Base-by-base conservation (phyloP, 2,113 vertebrate genomes). In the Halichoerus grypus region DNA sequence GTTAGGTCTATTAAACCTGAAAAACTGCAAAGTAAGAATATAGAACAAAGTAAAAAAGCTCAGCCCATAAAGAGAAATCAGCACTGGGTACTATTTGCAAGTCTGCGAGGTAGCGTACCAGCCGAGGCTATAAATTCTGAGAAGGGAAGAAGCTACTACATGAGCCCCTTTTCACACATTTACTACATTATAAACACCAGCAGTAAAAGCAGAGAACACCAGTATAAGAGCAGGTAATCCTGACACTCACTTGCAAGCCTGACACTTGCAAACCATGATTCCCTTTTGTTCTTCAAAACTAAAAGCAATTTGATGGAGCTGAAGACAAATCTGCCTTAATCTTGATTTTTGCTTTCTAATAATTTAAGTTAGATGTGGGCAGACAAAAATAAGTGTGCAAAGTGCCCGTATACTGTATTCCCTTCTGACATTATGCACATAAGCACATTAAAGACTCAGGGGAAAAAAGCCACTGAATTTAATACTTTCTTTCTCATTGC, bases 51-150 rank as follows among this genome's bases (percentile, higher is more conserved):
- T 80, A 31, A 87, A 49, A 84, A 28, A 28, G 28, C 10, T 39
- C 61, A 53, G 82, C 5, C 19, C n/a, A 3, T 10, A 49, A 79
- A 31, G 46, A 94, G 33, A 61, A 69, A 55, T 28, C 26, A 42
- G 72, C 14, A 3, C 10, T 4, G 4, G 31, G 9, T 26, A 1
- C 3, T 10, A 21, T 3, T n/a, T 39, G 5, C 18, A 21, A 67
- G n/a, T 6, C 1, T 74, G 24, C 22, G 0, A 86, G 67, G 51
- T 12, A 31, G 5, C 2, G 12, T 0, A 0, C 26, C 26, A 42
- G 18, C 28, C 2, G 49, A 90, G 55, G 2, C 46, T 82, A 13
- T 33, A 55, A 74, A n/a, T 4, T 42, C 63, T 76, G 10, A 69
- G 42, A 22, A 31, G 28, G 13, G 24, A 5, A 33, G 36, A 74